Percentiles rank a stretch among this genome's conserved stretches.
Conservation (phyloP, 2,797 vertebrate species). For the Arnoldichthys spilopterus region DNA sequence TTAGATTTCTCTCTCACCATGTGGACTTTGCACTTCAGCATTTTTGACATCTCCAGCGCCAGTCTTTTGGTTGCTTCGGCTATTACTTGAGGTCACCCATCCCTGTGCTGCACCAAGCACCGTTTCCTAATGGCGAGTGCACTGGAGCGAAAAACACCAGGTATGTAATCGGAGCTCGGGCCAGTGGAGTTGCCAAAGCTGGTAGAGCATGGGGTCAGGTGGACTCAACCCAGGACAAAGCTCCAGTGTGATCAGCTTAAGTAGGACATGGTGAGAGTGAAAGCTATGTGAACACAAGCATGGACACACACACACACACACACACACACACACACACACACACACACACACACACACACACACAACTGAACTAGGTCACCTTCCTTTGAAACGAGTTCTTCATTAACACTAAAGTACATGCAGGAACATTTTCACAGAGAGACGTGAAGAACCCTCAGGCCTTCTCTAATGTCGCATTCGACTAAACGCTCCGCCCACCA, state of each 20-base stretch:
- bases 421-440: not conserved
- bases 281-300: conserved; percentile 5
- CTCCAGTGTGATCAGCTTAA: conserved; percentile 29
- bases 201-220: not conserved
- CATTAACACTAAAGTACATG: not conserved
- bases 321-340: too few relatives aligned
- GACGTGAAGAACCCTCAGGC: too few relatives aligned
- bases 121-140: not conserved
- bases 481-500: too few relatives aligned
- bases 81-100: not conserved
- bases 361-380: conserved; percentile 3
- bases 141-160: not conserved
- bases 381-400: not conserved
- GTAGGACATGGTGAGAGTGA: conserved; percentile 25
- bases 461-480: too few relatives aligned
- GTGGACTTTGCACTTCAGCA: too few relatives aligned
- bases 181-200: conserved; percentile 1
- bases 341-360: too few relatives aligned
- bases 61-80: too few relatives aligned
- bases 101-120: not conserved
- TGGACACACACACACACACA: not conserved
- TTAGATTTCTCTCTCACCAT: too few relatives aligned
- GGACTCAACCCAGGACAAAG: conserved; percentile 17
- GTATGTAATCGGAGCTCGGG: conserved; percentile 21
- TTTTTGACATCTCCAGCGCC: too few relatives aligned